phyloP scores from a whole-genome alignment of 2,797 vertebrate genomes.

The Dendrocincla fuliginosa region DNA sequence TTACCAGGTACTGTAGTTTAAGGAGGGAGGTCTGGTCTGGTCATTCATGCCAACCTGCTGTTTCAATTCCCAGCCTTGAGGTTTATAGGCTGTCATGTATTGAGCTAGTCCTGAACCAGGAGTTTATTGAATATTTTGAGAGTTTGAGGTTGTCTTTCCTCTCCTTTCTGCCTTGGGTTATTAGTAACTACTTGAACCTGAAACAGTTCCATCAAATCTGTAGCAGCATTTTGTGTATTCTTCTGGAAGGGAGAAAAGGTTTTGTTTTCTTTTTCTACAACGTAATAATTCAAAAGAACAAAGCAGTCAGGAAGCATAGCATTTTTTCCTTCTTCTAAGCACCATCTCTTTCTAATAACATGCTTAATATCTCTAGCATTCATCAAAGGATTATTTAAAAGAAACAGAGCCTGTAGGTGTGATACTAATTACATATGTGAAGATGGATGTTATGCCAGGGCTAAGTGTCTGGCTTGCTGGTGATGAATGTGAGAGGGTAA shows the following conservation, averaged over 20 bases:
- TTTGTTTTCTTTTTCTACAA: background rate
- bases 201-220: background rate
- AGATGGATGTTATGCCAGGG: constrained; percentile 34
- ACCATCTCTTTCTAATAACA: constrained; percentile 43
- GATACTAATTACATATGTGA: constrained; percentile 59
- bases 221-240: background rate
- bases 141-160: background rate
- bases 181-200: background rate
- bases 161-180: background rate
- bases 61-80: constrained; percentile 14
- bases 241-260: background rate
- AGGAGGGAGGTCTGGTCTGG: constrained; percentile 52
- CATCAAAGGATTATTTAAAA: constrained; percentile 67
- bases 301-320: background rate
- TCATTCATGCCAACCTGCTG: background rate
- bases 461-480: constrained; percentile 31
- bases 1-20: constrained; percentile 37
- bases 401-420: constrained; percentile 66
- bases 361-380: constrained; percentile 49
- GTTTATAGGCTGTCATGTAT: constrained; percentile 8
- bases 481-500: background rate
- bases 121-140: constrained; percentile 27
- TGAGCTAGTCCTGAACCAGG: background rate
- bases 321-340: constrained; percentile 29
- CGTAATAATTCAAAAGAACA: constrained; percentile 40